Percentiles rank a stretch among this genome's conserved stretches.
Conservation (phyloP, 1,140 invertebrate genomes). For the Mizuhopecten yessoensis region DNA sequence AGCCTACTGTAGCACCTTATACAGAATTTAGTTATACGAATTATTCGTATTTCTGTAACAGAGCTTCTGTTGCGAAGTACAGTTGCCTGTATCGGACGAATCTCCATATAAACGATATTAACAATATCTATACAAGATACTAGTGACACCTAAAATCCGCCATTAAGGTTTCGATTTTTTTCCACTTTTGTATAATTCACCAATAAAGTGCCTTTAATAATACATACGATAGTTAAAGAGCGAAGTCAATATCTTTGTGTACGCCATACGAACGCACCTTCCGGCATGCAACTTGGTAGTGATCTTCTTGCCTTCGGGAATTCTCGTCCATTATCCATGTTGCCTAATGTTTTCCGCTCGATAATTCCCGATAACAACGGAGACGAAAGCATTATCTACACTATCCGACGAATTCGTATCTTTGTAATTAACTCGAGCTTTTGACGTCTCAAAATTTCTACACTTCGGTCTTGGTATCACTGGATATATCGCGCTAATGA, state of each 20-base stretch:
- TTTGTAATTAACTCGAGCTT: conserved; percentile 1
- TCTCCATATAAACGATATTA: not conserved
- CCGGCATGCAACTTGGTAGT: not conserved
- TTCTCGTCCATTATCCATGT: conserved; percentile 16
- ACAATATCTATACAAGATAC: not conserved
- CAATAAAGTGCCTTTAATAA: not conserved
- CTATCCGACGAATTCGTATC: not conserved
- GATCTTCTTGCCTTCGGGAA: not conserved
- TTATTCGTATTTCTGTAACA: not conserved
- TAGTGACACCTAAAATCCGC: not conserved
- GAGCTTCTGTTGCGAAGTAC: not conserved
- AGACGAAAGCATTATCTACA: not conserved
- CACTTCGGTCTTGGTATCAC: not conserved
- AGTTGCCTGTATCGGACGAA: not conserved
- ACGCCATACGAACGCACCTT: not conserved
- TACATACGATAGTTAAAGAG: not conserved
- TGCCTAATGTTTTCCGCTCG: conserved; percentile 7
- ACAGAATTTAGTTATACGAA: not conserved
- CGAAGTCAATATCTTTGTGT: not conserved
- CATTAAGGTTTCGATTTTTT: not conserved
- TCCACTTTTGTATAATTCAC: conserved; percentile 11
- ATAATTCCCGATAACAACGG: not conserved
- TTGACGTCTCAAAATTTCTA: not conserved
- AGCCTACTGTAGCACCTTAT: not conserved
- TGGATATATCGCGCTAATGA: not conserved